Evolutionary conservation across 2,888 invertebrate species (phyloP), one percentile per base, ranked within the genome.

Genomic region (Dyspetes luteomarginatus): DNA sequence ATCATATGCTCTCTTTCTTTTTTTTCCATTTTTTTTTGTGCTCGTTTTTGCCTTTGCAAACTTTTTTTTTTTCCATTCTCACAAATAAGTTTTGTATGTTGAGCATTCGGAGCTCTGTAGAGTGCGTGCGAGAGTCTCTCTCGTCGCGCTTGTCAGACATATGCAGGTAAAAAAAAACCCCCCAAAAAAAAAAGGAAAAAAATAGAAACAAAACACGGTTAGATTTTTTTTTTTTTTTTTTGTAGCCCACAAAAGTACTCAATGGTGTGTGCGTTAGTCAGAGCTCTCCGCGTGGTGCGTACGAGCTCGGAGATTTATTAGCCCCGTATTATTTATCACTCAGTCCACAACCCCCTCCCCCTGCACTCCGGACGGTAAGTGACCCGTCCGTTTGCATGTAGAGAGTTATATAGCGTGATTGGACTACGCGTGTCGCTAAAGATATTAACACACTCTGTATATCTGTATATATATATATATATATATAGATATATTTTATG

Each of bases 21-120:
- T 75, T 74, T 78, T 76, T 78, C 75, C 80, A 78, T 78, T 73
- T 73, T 82, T 77, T 81, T 81, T 75, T 71, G 68, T 69, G 58
- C 68, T 48, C 73, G 52, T 80, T 78, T 78, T 80, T 82, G 71
- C 64, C 67, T 62, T 43, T 77, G 78, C 71, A 80, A 12, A 36
- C 50, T 36, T 52, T n/a, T 12, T 43, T 30, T 52, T 67, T 30
- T 12, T 22, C 28, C 26, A n/a, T 45, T 19, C 5, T 26, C 56
- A 4, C 26, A n/a, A 12, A 5, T 30, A 30, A 3, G 9, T 30
- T 58, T 5, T 7, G 9, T 15, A 19, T 24, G 22, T 28, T 26
- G 36, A 3, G 36, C 48, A 60, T 71, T 56, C 48, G 3, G 45
- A n/a, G n/a, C n/a, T 45, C 28, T 9, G 48, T 45, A 19, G 48